Base-by-base conservation (phyloP, 2,888 invertebrate genomes). In the Himalopsyche japonica region DNA sequence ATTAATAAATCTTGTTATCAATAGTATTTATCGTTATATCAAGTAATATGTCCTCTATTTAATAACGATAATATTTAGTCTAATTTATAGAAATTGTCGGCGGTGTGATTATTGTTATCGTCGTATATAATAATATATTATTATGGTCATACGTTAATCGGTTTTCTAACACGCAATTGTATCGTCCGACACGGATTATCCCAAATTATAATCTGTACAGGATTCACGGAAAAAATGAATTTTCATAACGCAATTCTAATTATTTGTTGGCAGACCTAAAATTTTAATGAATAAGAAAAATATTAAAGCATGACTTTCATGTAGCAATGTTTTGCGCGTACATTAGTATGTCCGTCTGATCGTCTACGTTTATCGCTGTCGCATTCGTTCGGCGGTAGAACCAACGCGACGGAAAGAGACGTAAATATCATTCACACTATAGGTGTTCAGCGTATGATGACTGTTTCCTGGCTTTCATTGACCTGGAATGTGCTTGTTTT, bases 401-500 rank as follows among this genome's bases (percentile, higher is more conserved):
- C 10, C 10, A 20, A 18, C 15, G 49, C 37, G 43, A 32, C 30
- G 37, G 80, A 82, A 79, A 47, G 82, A 83, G 85, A 85, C 48
- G 78, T 57, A 24, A 85, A 94, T 96, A 86, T 95, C 94, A 82
- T 85, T 85, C 82, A 82, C 70, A 70, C 79, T 82, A 77, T 84
- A 82, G 80, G 82, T 85, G 82, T 82, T 70, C 79, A 82, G 77
- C 34, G 82, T 80, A 47, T 83, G 83, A 80, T 83, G 83, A 83
- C 80, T 80, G 82, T 84, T 84, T 84, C 84, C 84, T 84, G 85
- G 82, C 82, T 85, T 85, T 82, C 85, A 85, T 85, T 85, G 85
- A 85, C 85, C 85, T 85, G 85, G 85, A 82, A 85, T 85, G 85
- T 78, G 82, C 80, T 85, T 82, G 85, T 85, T 85, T 85, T 82